A percentile compares a stretch with the other conserved stretches of the same genome.
These are phyloP conservation scores for Drosophila ficusphila DNA, from an alignment of 1,140 invertebrate genomes.

Conservation along the genomic window DNA sequence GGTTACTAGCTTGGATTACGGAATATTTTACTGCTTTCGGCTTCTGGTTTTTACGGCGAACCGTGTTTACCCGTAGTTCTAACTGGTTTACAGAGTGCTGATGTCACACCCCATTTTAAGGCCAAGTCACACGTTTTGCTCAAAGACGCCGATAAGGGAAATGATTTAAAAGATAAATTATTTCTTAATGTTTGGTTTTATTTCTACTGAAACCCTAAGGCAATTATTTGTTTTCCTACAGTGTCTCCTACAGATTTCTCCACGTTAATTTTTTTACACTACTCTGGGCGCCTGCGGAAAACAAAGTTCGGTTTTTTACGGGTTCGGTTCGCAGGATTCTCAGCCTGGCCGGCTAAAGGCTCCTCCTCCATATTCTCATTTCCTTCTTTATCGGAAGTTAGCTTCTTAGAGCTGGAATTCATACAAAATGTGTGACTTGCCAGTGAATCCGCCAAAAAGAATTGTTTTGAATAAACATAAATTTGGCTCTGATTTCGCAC, in stretches of 20 bases:
- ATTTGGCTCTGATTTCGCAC: conserved; percentile 10
- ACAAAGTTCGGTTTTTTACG: conserved; percentile 32
- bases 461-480: background rate
- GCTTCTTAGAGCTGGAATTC: conserved; percentile 15
- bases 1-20: conserved; percentile 45
- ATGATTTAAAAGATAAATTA: conserved; percentile 50
- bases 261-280: conserved; percentile 39
- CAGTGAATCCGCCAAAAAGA: conserved; percentile 6
- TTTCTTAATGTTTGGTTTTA: conserved; percentile 41
- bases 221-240: conserved; percentile 55
- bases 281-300: conserved; percentile 31
- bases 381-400: conserved; percentile 25
- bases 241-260: conserved; percentile 34
- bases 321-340: conserved; percentile 25
- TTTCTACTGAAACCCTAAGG: conserved; percentile 80
- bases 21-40: conserved; percentile 41
- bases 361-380: conserved; percentile 11
- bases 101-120: conserved; percentile 40
- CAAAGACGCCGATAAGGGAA: conserved; percentile 33
- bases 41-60: conserved; percentile 21
- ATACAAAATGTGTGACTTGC: conserved; percentile 42
- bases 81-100: conserved; percentile 57
- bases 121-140: conserved; percentile 67
- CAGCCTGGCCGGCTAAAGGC: conserved; percentile 26
- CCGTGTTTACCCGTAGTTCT: conserved; percentile 68